Conservation (phyloP, 2,113 vertebrate genomes). For the Tichodroma muraria region DNA sequence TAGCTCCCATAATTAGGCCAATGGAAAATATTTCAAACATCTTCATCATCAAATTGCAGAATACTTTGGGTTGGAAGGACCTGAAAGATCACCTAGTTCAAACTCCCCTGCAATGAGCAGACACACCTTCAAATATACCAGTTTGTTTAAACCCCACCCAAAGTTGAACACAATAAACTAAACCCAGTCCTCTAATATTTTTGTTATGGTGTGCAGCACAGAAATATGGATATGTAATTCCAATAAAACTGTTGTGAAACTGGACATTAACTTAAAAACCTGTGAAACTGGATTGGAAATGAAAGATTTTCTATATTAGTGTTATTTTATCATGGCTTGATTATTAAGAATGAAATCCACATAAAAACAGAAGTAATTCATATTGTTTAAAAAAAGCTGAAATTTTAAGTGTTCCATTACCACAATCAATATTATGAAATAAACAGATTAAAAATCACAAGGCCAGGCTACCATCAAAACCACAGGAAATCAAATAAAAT, state of each 20-base stretch:
- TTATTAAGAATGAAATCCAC: constrained; percentile 32
- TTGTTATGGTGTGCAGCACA: neutral
- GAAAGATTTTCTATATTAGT: constrained; percentile 11
- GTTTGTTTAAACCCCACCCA: neutral
- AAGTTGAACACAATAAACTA: neutral
- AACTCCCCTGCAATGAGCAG: neutral
- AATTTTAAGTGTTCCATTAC: neutral
- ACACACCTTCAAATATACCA: neutral
- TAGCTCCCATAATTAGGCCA: neutral
- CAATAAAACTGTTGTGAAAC: neutral
- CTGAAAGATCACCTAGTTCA: neutral
- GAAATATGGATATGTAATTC: constrained; percentile 8
- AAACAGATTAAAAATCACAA: constrained; percentile 26
- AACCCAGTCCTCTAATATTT: neutral
- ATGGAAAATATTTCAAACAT: neutral
- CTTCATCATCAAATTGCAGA: neutral
- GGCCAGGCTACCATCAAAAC: neutral
- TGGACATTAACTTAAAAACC: neutral
- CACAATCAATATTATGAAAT: constrained; percentile 49
- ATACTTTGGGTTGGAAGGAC: neutral
- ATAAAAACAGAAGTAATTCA: constrained; percentile 40
- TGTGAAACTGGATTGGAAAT: neutral
- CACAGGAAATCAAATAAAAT: constrained; percentile 22
- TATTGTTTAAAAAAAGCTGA: neutral
- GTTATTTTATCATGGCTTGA: constrained; percentile 26